Percentiles rank a stretch among this genome's conserved stretches.
Evolutionary conservation across 2,888 invertebrate species (phyloP).

Genomic region (Caenorhabditis sp.): DNA sequence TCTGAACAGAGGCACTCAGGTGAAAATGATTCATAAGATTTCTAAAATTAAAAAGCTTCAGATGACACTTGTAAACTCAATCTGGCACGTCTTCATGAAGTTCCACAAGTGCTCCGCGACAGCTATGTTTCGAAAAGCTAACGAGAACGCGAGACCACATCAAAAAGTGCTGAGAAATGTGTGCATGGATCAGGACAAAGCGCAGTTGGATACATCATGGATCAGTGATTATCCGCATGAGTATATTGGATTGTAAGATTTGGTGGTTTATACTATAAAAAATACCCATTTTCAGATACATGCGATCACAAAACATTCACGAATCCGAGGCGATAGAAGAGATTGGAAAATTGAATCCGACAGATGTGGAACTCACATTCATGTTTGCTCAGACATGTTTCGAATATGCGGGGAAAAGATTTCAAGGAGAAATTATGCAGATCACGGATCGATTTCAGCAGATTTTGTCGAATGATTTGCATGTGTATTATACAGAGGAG

Average conservation of each 20-base stretch:
- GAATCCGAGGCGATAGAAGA: constrained; percentile 5
- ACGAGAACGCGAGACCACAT: neutral
- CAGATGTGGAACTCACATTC: constrained; percentile 47
- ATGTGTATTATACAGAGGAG: constrained; percentile 12
- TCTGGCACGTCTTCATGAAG: constrained; percentile 29
- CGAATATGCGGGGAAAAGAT: constrained; percentile 54
- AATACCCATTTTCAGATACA: neutral
- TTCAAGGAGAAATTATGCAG: constrained; percentile 31
- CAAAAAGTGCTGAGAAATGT: constrained; percentile 4
- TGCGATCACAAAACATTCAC: neutral
- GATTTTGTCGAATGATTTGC: constrained; percentile 23
- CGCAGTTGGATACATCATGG: constrained; percentile 12
- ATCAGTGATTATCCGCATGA: constrained; percentile 14
- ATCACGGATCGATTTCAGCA: constrained; percentile 17
- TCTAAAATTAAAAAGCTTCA: neutral
- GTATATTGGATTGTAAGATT: neutral
- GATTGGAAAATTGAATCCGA: constrained; percentile 25
- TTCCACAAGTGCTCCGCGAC: constrained; percentile 26
- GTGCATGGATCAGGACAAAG: constrained; percentile 1
- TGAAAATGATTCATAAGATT: neutral
- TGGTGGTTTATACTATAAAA: neutral
- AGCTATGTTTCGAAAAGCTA: constrained; percentile 5
- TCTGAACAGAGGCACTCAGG: constrained; percentile 18
- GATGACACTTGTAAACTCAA: constrained; percentile 17
- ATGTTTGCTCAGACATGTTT: constrained; percentile 55